Base-by-base conservation (phyloP, 2,888 invertebrate species). In the Coleophora flavipennella region DNA sequence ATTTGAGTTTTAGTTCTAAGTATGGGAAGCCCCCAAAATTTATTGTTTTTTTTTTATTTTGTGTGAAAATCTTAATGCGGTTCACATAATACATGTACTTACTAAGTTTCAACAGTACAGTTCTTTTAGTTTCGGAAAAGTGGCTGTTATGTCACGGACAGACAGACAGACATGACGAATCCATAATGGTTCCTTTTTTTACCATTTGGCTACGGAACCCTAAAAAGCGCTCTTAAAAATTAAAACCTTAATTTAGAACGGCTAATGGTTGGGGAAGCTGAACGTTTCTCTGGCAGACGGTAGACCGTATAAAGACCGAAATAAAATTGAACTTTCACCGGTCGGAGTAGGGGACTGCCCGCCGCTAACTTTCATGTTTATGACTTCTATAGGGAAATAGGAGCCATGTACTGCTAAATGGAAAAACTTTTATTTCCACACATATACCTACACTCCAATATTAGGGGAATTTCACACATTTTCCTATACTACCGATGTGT, bases 301-400 rank as follows among this genome's bases (percentile, higher is more conserved):
- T 38, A 41, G 39, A 32, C 27, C 13, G 13, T 37, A 43, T 47
- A 49, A 53, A 50, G 51, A 51, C 62, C 56, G 51, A 60, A 68
- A 74, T 75, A 69, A 77, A 77, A 69, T 69, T 63, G 62, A 70
- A 72, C 65, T 70, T 67, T 60, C 53, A 50, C 54, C 49, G 53
- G 25, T 10, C 11, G 10, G 33, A 27, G 13, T 46, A 51, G 46
- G 48, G 46, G 44, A 11, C 39, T 27, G 39, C 31, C 43, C 35
- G 50, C 62, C 62, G 59, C 64, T 69, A 66, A 75, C 67, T 67
- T 56, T 57, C 59, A 64, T 79, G 74, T 81, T 81, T 83, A 83
- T 73, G 76, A 76, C 76, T 80, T 74, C 83, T 80, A 77, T 80
- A 79, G 81, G 83, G 81, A 83, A 83, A 83, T 83, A 80, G 69